Base-by-base conservation (phyloP, 2,888 invertebrate species). In the Glaucopsyche alexis region DNA sequence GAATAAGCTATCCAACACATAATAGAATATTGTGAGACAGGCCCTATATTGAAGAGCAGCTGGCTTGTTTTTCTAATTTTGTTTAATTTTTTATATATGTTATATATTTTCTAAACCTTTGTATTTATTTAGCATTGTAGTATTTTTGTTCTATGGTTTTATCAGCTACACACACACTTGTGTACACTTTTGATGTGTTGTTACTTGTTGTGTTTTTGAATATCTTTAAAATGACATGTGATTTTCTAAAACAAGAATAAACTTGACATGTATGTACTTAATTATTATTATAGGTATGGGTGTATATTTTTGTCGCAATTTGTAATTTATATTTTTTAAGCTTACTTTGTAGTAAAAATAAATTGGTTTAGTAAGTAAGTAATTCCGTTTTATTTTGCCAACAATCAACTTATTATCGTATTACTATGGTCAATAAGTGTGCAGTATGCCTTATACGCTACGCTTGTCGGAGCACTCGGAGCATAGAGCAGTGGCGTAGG, bases 291-390 rank as follows among this genome's bases (percentile, higher is more conserved):
- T n/a, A n/a, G n/a, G 16, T 13, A 45, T 45, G 42, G 67, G 67
- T 67, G 45, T 67, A 67, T 16, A 67, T 67, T 67, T 67, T 67
- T 67, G 67, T 45, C 67, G 16, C 16, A 67, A 67, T 67, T 45
- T 67, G 45, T 67, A 16, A 67, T 45, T 47, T 67, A 67, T 67
- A 3, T 29, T 42, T 67, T 69, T 49, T 69, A 69, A 69, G 69
- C 19, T 69, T 69, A 69, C 69, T 69, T 49, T 69, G 47, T 49
- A 69, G 69, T 69, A 69, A 69, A 69, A 45, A 47, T n/a, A 69
- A 45, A 29, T 69, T 69, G 69, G 49, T 47, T 49, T 69, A 69
- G 29, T 47, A 49, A 29, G 29, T 29, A 29, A 29, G 29, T 3
- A 29, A 19, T 69, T 7, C 19, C 29, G 47, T 69, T 45, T 49